These are phyloP conservation scores for Cossypha caffra DNA, from an alignment of 2,797 vertebrate species.

Conservation along the genomic window DNA sequence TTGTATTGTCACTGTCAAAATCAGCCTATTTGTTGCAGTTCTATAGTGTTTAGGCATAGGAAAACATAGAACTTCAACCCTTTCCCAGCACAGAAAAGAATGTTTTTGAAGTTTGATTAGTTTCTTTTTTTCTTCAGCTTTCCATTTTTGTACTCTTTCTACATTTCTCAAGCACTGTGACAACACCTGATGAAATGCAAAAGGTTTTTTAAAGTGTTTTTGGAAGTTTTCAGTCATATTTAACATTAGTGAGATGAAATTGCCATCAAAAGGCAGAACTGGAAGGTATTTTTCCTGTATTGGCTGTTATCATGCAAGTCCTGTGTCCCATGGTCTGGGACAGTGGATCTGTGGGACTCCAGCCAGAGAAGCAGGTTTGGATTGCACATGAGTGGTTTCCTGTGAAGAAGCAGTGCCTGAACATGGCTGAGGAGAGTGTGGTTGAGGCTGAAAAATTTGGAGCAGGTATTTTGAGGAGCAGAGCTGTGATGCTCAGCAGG, in stretches of 20 bases:
- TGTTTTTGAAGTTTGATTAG: background rate
- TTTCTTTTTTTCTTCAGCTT: background rate
- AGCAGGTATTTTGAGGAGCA: background rate
- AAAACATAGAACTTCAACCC: background rate
- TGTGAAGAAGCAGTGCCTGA: background rate
- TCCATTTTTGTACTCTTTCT: background rate
- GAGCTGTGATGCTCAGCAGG: background rate
- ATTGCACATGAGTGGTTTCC: accelerated
- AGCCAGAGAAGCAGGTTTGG: background rate
- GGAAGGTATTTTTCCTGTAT: accelerated
- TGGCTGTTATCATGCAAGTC: background rate
- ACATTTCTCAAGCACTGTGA: background rate
- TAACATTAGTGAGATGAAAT: background rate
- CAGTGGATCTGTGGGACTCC: background rate
- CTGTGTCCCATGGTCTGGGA: background rate
- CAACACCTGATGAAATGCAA: background rate
- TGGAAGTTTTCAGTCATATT: background rate
- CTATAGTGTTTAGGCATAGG: background rate
- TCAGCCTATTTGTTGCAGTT: background rate
- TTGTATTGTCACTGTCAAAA: background rate
- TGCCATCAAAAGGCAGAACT: background rate
- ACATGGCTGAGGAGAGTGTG: background rate
- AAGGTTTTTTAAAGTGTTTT: background rate
- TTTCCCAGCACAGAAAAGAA: background rate
- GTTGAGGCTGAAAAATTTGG: background rate